Evolutionary conservation across 2,113 vertebrate genomes (phyloP).

Genomic region (Hemiscyllium ocellatum): DNA sequence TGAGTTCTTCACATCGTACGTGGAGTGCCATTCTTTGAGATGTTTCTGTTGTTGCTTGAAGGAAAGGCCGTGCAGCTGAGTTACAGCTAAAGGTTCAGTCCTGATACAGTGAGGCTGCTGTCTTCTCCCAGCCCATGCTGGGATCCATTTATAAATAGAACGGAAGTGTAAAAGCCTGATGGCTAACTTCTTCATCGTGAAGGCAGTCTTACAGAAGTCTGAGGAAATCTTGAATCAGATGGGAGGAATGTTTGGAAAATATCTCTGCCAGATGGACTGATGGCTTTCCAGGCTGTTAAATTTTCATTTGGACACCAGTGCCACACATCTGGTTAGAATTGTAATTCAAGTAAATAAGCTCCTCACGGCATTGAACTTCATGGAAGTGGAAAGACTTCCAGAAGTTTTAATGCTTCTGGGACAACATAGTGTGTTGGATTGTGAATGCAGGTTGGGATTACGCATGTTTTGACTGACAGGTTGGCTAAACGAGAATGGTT

Average conservation of each 20-base stretch:
- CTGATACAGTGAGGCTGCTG: neutral
- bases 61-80: neutral
- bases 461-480: too few relatives aligned
- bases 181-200: neutral
- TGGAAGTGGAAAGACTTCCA: neutral
- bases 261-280: slow-evolving; percentile 13
- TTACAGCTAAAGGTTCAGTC: neutral
- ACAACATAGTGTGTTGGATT: neutral
- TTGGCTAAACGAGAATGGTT: neutral
- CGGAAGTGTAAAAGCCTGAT: too few relatives aligned
- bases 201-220: neutral
- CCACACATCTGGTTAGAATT: slow-evolving; percentile 23
- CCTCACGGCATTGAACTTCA: neutral
- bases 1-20: neutral
- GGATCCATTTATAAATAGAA: neutral
- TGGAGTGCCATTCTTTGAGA: neutral
- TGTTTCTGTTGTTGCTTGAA: neutral
- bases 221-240: neutral
- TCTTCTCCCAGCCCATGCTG: neutral
- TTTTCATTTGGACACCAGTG: neutral
- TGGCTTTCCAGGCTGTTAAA: slow-evolving; percentile 8
- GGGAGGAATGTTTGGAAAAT: slow-evolving; percentile 29
- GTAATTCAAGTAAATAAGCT: slow-evolving; percentile 10
- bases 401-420: neutral
- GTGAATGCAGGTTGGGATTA: neutral